Evolutionary conservation across 2,888 invertebrate genomes (phyloP).

Genomic region (Dryocosmus kuriphilus): DNA sequence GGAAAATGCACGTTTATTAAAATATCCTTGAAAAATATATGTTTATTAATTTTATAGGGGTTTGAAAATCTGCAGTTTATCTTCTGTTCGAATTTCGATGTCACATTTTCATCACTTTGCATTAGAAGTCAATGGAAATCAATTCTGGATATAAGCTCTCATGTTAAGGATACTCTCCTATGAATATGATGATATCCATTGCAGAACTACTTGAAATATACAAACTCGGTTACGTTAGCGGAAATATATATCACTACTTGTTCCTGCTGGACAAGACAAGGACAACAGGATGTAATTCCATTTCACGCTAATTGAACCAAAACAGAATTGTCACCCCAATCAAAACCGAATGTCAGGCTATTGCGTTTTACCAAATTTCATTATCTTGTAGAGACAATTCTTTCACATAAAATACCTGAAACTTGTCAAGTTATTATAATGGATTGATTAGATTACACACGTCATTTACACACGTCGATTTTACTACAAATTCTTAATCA

Average conservation of each 20-base stretch:
- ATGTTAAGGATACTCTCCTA: background rate
- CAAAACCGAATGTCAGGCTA: slow-evolving; percentile 16
- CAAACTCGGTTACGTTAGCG: background rate
- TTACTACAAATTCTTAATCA: background rate
- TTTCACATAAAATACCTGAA: background rate
- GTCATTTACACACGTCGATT: background rate
- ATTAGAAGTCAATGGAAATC: background rate
- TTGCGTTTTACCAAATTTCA: slow-evolving; percentile 14
- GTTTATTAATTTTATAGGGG: background rate
- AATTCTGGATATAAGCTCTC: background rate
- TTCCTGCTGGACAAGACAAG: slow-evolving; percentile 33
- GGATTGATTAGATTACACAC: background rate
- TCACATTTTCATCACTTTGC: background rate
- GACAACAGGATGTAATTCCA: slow-evolving; percentile 17
- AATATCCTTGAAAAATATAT: too few species aligned
- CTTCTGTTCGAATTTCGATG: background rate
- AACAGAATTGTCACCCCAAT: slow-evolving; percentile 29
- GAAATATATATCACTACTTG: slow-evolving; percentile 9
- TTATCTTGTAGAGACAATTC: background rate
- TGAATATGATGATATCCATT: background rate
- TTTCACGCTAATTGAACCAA: slow-evolving; percentile 25
- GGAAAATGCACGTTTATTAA: too few species aligned
- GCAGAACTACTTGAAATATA: background rate
- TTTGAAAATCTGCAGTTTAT: background rate
- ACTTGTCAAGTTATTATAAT: background rate